Base-by-base conservation (phyloP, 1,140 invertebrate species). In the Tetramorium simillimum region DNA sequence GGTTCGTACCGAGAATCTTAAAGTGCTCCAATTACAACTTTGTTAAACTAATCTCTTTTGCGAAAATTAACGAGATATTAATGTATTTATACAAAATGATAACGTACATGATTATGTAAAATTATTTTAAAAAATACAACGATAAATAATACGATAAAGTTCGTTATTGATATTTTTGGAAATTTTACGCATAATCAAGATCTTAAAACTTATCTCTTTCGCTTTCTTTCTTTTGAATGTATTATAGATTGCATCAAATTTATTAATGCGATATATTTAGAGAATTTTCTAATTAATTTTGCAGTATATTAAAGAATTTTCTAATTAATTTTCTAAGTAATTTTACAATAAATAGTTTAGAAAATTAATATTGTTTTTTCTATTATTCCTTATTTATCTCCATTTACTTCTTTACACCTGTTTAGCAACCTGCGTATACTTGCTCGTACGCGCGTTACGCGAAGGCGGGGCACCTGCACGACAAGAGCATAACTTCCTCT, bases 401-500 rank as follows among this genome's bases (percentile, higher is more conserved):
- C 14, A 37, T 65, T 67, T 37, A 75, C 4, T 73, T 73, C 40
- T 84, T 82, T 12, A 51, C 80, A 84, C 80, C 80, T 84, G 80
- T 84, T 73, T 73, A 75, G 53, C 80, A 84, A 84, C 69, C 69
- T 75, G 69, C 69, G n/a, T 28, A 60, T 56, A 14, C 28, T 75
- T 28, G 18, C 24, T 70, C 10, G 53, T 62, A 60, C 28, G 80
- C 69, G 69, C 53, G 80, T 84, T 84, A 84, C 80, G 69, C 69
- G 80, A 73, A 73, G 69, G 56, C 53, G 80, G 69, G 40, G 24
- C 69, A 84, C 80, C 80, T 84, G 80, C 69, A 28, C 21, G 63
- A 67, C 69, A 40, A 58, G 21, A 70, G 63, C 56, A 16, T 56
- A 70, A 9, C 53, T 46, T 84, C 80, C 69, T 84, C 24, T 46